phyloP scores from a whole-genome alignment of 2,797 vertebrate genomes.

The Pelodytes ibericus region DNA sequence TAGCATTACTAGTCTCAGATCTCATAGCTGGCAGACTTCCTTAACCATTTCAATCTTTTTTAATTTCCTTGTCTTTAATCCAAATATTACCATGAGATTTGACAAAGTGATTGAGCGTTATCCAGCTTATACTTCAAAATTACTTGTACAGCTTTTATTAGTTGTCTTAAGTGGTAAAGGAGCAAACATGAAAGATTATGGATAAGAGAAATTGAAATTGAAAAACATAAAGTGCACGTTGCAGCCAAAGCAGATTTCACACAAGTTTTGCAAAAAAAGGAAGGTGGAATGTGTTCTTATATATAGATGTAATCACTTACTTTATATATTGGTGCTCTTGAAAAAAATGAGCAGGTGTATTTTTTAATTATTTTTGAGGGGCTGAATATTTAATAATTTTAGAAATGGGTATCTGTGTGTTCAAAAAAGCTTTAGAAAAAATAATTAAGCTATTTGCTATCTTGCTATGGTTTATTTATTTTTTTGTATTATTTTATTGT shows the following conservation, averaged over 20 bases:
- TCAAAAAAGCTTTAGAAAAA: too few species aligned
- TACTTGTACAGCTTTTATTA: conserved; percentile 44
- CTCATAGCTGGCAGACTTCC: conserved; percentile 60
- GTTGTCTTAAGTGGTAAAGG: conserved; percentile 52
- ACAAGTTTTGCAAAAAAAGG: too few species aligned
- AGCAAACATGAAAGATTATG: conserved; percentile 43
- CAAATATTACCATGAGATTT: conserved; percentile 63
- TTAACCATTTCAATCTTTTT: conserved; percentile 57
- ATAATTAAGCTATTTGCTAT: too few species aligned
- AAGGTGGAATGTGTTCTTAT: too few species aligned
- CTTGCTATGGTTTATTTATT: too few species aligned
- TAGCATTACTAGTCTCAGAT: conserved; percentile 59
- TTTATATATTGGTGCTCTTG: too few species aligned
- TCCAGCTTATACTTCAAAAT: conserved; percentile 57
- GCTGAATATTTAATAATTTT: too few species aligned
- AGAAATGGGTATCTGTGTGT: too few species aligned
- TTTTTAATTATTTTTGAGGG: too few species aligned
- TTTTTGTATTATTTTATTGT: too few species aligned
- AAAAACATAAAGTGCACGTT: conserved; percentile 21
- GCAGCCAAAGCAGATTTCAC: neutral
- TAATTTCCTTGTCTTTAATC: conserved; percentile 63
- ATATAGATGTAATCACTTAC: too few species aligned
- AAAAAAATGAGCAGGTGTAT: too few species aligned
- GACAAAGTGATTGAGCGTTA: conserved; percentile 58
- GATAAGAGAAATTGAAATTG: conserved; percentile 39